phyloP scores from a whole-genome alignment of 2,888 invertebrate species.

The Tinea trinotella region DNA sequence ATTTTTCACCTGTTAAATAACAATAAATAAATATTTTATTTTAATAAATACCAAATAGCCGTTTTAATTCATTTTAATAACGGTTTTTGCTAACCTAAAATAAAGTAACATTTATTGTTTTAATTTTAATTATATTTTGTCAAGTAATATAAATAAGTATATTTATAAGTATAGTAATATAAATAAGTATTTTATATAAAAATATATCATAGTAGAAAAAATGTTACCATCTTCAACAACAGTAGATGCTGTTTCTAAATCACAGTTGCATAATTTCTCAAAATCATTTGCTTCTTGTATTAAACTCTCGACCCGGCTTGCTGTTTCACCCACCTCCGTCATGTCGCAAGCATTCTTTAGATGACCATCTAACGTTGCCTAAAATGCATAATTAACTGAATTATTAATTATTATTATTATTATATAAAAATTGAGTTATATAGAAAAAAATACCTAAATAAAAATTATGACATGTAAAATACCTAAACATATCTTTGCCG shows the following conservation, averaged over 20 bases:
- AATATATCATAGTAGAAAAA: no score
- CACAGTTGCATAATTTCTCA: constrained; percentile 84
- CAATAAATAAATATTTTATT: constrained; percentile 24
- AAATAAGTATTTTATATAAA: no score
- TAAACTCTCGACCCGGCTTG: constrained; percentile 82
- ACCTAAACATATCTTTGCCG: not conserved
- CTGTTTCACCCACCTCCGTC: constrained; percentile 93
- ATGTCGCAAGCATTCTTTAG: constrained; percentile 85
- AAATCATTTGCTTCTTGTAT: constrained; percentile 84
- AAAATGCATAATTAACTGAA: constrained; percentile 25
- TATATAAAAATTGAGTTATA: not conserved
- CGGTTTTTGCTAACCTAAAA: no score
- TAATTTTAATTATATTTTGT: constrained; percentile 4
- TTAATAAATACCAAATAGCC: constrained; percentile 10
- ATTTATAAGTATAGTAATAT: no score
- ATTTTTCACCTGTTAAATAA: constrained; percentile 87
- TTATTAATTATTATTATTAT: not conserved
- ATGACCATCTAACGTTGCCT: constrained; percentile 84
- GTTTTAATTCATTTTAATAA: not conserved
- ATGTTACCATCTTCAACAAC: constrained; percentile 78
- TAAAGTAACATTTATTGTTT: no score
- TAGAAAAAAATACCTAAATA: not conserved
- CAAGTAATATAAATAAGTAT: not conserved
- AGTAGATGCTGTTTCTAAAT: constrained; percentile 86
- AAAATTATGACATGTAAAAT: not conserved